Base-by-base conservation (phyloP, 2,113 vertebrate species). In the Ochotona princeps region DNA sequence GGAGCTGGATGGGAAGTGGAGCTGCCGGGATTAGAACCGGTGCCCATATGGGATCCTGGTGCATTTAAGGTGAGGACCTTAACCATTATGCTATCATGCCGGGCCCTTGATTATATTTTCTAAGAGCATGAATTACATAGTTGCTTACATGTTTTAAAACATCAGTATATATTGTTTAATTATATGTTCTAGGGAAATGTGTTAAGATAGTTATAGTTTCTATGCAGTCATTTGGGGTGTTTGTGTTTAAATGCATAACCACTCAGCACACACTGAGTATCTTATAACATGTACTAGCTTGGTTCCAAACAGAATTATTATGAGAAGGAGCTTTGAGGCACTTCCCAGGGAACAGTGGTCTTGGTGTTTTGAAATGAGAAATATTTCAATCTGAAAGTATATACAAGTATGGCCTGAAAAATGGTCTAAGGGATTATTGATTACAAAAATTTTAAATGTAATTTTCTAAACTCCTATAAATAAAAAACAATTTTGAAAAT, bases 171-270 rank as follows among this genome's bases (percentile, higher is more conserved):
- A 91, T n/a, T 70, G 12, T 72, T 89, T 60, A 93, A 79, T 95
- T 51, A 54, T 95, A 87, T 83, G 44, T 44, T 60, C 67, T 86
- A 54, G 91, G 82, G 69, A 94, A 87, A 94, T 70, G 67, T 8
- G 87, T 1, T 78, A 26, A 91, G 82, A 63, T 78, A 38, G 35
- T 81, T 89, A 88, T 83, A 85, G 32, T 67, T 23, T 35, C 30
- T 57, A 23, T 49, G 60, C 28, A 82, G 63, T 14, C 30, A 83
- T 25, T 92, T 74, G 81, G 15, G 3, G 69, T 44, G 38, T 44
- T 12, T 57, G 17, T 57, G 6, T 57, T 17, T 57, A 57, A 63
- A 63, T 12, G 83, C 8, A 74, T n/a, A 82, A 51, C 75, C 11
- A 80, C 47, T 73, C n/a, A 72, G 76, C 32, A 78, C 66, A 72